Conservation (phyloP, 2,797 vertebrate genomes). For the Rhadinocentrus ornatus region DNA sequence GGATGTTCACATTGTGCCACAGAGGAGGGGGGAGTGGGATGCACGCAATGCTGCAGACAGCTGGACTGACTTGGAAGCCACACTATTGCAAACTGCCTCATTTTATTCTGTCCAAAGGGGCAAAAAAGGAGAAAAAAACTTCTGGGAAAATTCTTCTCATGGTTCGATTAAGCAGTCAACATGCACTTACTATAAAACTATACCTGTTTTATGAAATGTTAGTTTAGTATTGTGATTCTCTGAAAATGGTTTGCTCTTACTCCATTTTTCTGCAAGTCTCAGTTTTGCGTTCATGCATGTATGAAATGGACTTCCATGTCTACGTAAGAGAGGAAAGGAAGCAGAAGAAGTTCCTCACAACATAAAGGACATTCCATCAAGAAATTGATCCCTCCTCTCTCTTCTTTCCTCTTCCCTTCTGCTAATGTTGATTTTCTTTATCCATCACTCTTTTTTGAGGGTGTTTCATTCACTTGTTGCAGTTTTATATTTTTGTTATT, state of each 20-base stretch:
- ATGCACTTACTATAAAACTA: conserved; percentile 68
- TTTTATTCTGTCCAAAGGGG: conserved; percentile 64
- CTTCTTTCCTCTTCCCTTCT: conserved; percentile 39
- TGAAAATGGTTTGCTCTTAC: conserved; percentile 37
- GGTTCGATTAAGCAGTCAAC: conserved; percentile 64
- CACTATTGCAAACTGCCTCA: conserved; percentile 75
- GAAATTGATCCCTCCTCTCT: conserved; percentile 44
- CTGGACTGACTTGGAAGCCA: conserved; percentile 74
- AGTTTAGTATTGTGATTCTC: conserved; percentile 43
- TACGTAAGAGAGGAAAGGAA: conserved; percentile 45
- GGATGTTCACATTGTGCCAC: conserved; percentile 47
- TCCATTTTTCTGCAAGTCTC: conserved; percentile 19
- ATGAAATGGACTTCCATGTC: conserved; percentile 44
- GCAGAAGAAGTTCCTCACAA: conserved; percentile 50
- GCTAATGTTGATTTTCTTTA: conserved; percentile 46
- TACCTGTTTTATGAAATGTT: conserved; percentile 57
- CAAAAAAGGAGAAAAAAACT: conserved; percentile 31
- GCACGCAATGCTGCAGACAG: conserved; percentile 64
- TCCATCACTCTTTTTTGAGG: conserved; percentile 50
- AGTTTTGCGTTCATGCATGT: conserved; percentile 39
- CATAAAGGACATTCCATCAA: conserved; percentile 69
- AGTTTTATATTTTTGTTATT: conserved; percentile 61
- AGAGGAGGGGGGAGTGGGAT: conserved; percentile 31
- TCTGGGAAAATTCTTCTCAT: conserved; percentile 57
- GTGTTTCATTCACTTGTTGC: conserved; percentile 53